Base-by-base conservation (phyloP, 2,113 vertebrate species). In the Garra rufa region DNA sequence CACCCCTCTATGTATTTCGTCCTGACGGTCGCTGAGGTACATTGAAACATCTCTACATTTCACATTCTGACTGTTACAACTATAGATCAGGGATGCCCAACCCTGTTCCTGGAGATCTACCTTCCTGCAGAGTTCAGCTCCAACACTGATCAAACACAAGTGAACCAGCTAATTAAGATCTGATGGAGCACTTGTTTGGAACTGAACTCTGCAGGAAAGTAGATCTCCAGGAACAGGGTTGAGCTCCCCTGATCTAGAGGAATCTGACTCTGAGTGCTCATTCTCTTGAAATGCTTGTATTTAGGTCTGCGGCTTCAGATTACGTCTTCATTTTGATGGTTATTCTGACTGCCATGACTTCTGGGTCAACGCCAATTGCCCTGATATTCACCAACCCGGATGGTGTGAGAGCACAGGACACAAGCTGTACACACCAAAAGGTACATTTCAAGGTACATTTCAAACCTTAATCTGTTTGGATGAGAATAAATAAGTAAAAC, bases 1-100 rank as follows among this genome's bases (percentile, higher is more conserved):
- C 98, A 99, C 87, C 98, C 98, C 0, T 99, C 98, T 19, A 97
- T 99, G 97, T 99, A 99, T 93, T 99, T 99, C 76, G 95, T 99
- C 89, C 95, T 99, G 89, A 99, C 97, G 0, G 98, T 99, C 91
- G 96, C 96, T 0, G 97, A 99, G 97, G 98, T 99, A 89, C 83
- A n/a, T n/a, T 8, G 84, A 63, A 57, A 10, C 71, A 13, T 10
- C 10, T 9, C 65, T 3, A 67, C 55, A 34, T 52, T 76, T 43
- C 15, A 63, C 30, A 44, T 76, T 71, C 9, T 19, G 28, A 3
- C 61, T 34, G 24, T 43, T n/a, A 11, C 41, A 4, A 44, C 2
- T 44, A n/a, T 13, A 5, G n/a, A n/a, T n/a, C n/a, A n/a, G n/a
- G n/a, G n/a, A n/a, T n/a, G n/a, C n/a, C n/a, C n/a, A n/a, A n/a